Evolutionary conservation across 2,797 vertebrate genomes (phyloP), one percentile per base, ranked within the genome.

Genomic region (Phrynocephalus vlangalii): DNA sequence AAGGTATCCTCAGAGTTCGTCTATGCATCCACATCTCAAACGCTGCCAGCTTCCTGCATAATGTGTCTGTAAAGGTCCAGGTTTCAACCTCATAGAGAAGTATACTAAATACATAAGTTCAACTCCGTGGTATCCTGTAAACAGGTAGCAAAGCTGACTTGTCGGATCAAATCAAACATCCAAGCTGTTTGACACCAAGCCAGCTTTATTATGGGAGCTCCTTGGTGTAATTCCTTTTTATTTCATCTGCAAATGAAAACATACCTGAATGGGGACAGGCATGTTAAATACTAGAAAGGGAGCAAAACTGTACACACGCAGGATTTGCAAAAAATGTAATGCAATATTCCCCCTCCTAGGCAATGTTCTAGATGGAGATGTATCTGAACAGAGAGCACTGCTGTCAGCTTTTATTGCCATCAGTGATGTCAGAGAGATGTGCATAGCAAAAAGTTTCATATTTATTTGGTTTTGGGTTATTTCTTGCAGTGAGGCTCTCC

Each of bases 71-170:
- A 44, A 44, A 44, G 38, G 38, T 44, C 5, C 38, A 44, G 5
- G 38, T 44, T 44, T 44, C 38, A 44, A 44, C 38, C 38, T 5
- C 38, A 44, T 44, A 44, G 38, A 44, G 38, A 44, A 44, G 38
- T 5, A 44, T 44, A 44, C 38, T 3, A 44, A 44, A 44, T 44
- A 5, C 38, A 44, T 44, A 44, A 3, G 5, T 44, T 44, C 5
- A 83, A 44, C 90, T 93, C 93, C 79, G 73, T 84, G 82, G n/a
- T 28, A 85, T 79, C 5, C 86, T 83, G 68, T 13, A 90, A 90
- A 77, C 18, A 28, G 86, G 87, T 56, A 68, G 67, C 10, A 48
- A 88, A 87, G 85, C 56, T 76, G 38, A 56, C 73, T 72, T 30
- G 0, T 83, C 86, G 71, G 15, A 83, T 56, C 28, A 75, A 75